Conservation (phyloP, 2,888 invertebrate genomes). For the Endomychus coccineus region DNA sequence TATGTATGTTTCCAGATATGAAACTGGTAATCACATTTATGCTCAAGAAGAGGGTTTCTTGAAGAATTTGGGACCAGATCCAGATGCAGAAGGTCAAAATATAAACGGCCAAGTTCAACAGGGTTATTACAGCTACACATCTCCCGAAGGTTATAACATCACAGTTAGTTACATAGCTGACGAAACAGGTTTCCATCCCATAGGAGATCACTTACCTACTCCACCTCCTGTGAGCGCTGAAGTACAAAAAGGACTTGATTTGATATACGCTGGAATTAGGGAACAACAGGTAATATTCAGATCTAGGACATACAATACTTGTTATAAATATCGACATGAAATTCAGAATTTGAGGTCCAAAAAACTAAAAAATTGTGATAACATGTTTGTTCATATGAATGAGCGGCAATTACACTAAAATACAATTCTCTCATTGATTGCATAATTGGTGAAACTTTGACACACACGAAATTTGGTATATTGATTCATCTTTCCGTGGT, state of each 20-base stretch:
- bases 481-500: too few relatives aligned
- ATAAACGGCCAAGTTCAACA: constrained; percentile 67
- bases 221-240: constrained; percentile 76
- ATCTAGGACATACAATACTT: too few relatives aligned
- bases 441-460: too few relatives aligned
- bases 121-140: constrained; percentile 72
- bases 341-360: too few relatives aligned
- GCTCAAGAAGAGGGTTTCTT: constrained; percentile 73
- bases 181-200: constrained; percentile 73
- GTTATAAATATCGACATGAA: too few relatives aligned
- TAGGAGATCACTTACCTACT: constrained; percentile 76
- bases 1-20: constrained; percentile 62
- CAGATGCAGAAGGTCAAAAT: constrained; percentile 49
- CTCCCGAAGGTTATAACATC: constrained; percentile 70
- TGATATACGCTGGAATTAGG: constrained; percentile 78
- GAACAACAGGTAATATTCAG: constrained; percentile 53
- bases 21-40: constrained; percentile 75
- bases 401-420: too few relatives aligned
- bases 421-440: too few relatives aligned
- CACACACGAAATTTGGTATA: too few relatives aligned
- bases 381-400: too few relatives aligned
- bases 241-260: constrained; percentile 79
- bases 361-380: too few relatives aligned
- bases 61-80: constrained; percentile 49
- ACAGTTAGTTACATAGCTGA: constrained; percentile 74